phyloP scores from a whole-genome alignment of 1,140 invertebrate genomes.

The Cotesia glomerata region DNA sequence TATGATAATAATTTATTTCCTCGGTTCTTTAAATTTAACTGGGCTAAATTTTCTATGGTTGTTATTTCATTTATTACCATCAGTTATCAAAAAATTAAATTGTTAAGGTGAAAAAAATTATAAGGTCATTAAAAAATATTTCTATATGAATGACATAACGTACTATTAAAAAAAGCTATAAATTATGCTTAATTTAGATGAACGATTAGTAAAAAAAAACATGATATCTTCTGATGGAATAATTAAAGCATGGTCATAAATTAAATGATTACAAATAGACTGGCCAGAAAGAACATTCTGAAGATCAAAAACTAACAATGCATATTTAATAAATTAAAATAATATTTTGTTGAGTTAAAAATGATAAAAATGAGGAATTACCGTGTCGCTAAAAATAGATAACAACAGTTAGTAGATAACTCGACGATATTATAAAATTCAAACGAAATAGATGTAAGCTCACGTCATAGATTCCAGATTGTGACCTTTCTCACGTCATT shows the following conservation, averaged over 20 bases:
- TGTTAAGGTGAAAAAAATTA: too few species aligned
- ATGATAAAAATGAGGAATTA: too few species aligned
- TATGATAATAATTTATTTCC: constrained; percentile 36
- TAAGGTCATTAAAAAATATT: too few species aligned
- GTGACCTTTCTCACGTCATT: constrained; percentile 92
- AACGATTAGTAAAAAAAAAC: background rate
- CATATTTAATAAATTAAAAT: too few species aligned
- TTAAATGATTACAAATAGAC: background rate
- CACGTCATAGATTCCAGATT: constrained; percentile 91
- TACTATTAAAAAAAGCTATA: background rate
- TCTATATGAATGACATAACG: too few species aligned
- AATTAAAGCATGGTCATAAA: background rate
- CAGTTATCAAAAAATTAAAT: background rate
- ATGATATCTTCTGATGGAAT: background rate
- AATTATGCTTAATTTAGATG: background rate
- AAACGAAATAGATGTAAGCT: constrained; percentile 57
- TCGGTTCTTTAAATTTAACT: background rate
- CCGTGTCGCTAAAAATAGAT: too few species aligned
- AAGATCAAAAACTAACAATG: too few species aligned
- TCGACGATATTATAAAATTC: too few species aligned
- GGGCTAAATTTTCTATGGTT: background rate
- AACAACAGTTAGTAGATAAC: too few species aligned
- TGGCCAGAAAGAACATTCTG: background rate
- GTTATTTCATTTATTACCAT: background rate
- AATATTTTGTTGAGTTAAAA: too few species aligned